A percentile compares a stretch with the other conserved stretches of the same genome.
Conservation (phyloP, 1,140 invertebrate species). For the Asobara japonica region DNA sequence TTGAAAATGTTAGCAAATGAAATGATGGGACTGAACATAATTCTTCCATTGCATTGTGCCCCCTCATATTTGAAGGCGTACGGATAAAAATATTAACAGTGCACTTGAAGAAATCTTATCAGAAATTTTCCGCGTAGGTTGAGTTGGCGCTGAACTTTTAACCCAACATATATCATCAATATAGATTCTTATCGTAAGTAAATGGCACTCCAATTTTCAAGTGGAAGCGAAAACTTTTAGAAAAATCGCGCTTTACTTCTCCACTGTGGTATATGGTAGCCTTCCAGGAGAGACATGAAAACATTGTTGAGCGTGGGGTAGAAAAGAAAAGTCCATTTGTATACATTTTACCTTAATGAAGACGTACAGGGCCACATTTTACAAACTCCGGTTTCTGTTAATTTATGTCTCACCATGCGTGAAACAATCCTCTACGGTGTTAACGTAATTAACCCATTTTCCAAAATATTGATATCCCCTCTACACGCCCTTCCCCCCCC, state of each 20-base stretch:
- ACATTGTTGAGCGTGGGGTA: neutral
- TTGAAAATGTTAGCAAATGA: no score
- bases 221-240: neutral
- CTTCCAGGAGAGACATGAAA: neutral
- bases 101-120: no score
- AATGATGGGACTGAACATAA: no score
- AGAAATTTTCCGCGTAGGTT: no score
- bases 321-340: neutral
- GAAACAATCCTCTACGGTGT: neutral
- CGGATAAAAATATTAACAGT: no score
- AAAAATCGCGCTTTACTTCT: neutral
- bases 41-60: no score
- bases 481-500: no score
- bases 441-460: constrained; percentile 14
- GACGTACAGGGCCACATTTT: neutral
- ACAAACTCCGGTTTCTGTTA: neutral
- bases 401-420: neutral
- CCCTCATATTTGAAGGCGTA: no score
- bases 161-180: no score
- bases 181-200: no score
- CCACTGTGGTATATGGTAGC: neutral
- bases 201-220: neutral
- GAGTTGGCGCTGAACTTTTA: no score
- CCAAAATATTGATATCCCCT: neutral
- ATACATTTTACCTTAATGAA: neutral